phyloP scores from a whole-genome alignment of 64 coral and sea anemone genomes.

The Montipora foliosa region DNA sequence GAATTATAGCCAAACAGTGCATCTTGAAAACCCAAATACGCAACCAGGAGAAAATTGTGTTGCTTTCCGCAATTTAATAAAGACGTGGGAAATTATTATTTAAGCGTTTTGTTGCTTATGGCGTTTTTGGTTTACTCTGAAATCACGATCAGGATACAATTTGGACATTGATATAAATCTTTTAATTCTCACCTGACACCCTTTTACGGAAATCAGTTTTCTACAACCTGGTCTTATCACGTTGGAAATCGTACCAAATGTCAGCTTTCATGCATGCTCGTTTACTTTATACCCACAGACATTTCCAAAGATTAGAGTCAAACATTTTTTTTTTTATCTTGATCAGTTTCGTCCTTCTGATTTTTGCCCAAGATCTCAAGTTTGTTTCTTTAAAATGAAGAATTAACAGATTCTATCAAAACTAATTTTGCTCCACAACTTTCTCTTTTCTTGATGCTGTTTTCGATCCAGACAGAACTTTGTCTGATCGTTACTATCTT shows the following conservation, averaged over 20 bases:
- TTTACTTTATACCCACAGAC: no score
- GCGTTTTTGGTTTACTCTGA: background rate
- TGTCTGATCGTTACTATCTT: no score
- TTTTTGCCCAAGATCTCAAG: no score
- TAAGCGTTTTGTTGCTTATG: background rate
- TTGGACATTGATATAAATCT: no score
- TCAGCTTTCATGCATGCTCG: constrained; percentile 4
- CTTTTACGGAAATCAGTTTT: background rate
- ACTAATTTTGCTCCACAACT: no score
- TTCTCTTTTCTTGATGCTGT: no score
- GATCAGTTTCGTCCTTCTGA: no score
- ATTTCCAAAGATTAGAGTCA: no score
- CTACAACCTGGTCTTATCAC: background rate
- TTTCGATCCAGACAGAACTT: no score
- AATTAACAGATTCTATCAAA: no score
- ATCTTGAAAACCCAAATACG: background rate
- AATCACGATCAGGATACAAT: background rate
- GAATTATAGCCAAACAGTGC: constrained; percentile 1
- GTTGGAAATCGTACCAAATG: background rate
- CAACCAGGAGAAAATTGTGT: background rate
- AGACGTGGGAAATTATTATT: background rate
- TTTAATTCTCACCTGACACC: background rate
- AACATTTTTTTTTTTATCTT: no score
- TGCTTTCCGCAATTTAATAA: background rate
- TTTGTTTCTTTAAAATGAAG: no score